Evolutionary conservation across 2,113 vertebrate species (phyloP).

Genomic region (Arothron firmamentum): DNA sequence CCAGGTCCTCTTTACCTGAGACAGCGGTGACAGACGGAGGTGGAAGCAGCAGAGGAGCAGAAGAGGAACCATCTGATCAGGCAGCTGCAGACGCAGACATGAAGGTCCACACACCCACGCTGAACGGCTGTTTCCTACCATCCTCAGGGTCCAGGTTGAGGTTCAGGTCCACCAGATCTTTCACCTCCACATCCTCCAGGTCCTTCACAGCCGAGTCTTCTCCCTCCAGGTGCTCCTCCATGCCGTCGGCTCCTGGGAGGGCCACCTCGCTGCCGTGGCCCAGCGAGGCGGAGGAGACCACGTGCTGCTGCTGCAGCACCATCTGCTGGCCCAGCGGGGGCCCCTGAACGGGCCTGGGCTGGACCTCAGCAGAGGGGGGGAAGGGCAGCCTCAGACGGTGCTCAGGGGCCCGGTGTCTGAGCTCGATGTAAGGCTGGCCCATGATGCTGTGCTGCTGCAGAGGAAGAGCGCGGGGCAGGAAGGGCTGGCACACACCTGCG

Average conservation of each 20-base stretch:
- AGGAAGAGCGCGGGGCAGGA: slow-evolving; percentile 77
- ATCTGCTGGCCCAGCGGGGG: slow-evolving; percentile 66
- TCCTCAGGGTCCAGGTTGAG: slow-evolving; percentile 90
- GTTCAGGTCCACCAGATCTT: slow-evolving; percentile 95
- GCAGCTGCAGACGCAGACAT: too few relatives aligned
- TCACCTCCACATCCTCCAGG: slow-evolving; percentile 93
- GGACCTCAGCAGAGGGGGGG: slow-evolving; percentile 4
- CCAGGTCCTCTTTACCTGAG: slow-evolving; percentile 86
- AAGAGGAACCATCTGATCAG: not conserved
- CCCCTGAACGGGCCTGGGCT: slow-evolving; percentile 45
- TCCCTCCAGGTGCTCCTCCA: slow-evolving; percentile 88
- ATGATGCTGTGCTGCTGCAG: slow-evolving; percentile 88
- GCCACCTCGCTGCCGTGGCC: slow-evolving; percentile 63
- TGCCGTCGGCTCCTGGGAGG: slow-evolving; percentile 64
- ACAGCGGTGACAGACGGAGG: not conserved
- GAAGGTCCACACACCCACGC: too few relatives aligned
- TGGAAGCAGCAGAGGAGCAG: not conserved
- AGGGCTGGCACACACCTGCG: slow-evolving; percentile 78
- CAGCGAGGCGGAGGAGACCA: not conserved
- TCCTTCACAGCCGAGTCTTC: slow-evolving; percentile 94
- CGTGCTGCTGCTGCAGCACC: slow-evolving; percentile 73
- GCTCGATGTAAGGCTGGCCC: slow-evolving; percentile 92
- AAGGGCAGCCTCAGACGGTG: slow-evolving; percentile 81
- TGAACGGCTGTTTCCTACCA: too few relatives aligned
- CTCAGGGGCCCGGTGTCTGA: slow-evolving; percentile 85